Conservation (phyloP, 2,888 invertebrate species). For the Lochmaea capreae region DNA sequence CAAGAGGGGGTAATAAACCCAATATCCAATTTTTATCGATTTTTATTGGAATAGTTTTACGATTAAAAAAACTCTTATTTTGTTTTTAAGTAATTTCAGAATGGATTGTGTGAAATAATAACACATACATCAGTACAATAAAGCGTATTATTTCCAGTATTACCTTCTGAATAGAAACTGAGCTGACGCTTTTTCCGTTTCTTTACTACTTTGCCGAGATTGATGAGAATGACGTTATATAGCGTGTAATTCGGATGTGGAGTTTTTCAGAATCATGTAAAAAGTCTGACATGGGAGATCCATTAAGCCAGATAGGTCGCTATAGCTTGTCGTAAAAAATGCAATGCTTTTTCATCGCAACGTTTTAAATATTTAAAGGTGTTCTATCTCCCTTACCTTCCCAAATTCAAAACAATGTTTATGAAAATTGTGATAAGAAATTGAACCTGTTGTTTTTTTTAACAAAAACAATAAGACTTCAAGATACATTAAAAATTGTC, state of each 20-base stretch:
- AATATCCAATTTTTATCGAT: too few relatives aligned
- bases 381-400: neutral
- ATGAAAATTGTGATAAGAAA: neutral
- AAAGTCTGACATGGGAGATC: conserved; percentile 14
- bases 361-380: conserved; percentile 6
- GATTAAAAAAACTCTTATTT: too few relatives aligned
- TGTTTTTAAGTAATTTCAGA: too few relatives aligned
- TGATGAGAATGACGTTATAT: conserved; percentile 10
- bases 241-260: neutral
- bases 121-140: neutral
- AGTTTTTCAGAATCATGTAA: conserved; percentile 8
- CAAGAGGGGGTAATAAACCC: too few relatives aligned
- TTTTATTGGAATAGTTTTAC: too few relatives aligned
- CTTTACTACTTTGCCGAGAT: conserved; percentile 1
- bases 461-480: neutral
- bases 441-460: neutral
- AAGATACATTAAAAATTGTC: too few relatives aligned
- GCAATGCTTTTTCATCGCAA: neutral
- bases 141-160: neutral
- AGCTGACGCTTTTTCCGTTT: conserved; percentile 6
- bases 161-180: conserved; percentile 6
- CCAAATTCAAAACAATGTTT: neutral
- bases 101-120: neutral
- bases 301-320: conserved; percentile 5
- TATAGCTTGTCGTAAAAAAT: conserved; percentile 1